Evolutionary conservation across 2,797 vertebrate genomes (phyloP).

Genomic region (Lutjanus campechanus): DNA sequence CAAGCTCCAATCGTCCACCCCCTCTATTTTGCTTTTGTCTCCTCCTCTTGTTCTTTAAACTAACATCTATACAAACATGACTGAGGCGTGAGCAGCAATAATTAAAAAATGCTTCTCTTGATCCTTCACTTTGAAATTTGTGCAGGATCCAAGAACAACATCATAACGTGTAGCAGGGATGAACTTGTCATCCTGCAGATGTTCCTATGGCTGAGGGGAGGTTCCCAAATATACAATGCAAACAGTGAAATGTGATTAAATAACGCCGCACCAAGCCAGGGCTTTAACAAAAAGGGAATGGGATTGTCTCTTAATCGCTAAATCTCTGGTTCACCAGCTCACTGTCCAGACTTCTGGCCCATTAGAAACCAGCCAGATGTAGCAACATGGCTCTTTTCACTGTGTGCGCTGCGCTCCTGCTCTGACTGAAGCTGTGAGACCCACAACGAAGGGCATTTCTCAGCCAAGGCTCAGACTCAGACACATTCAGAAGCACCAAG

Average conservation of each 20-base stretch:
- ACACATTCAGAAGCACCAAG: slow-evolving; percentile 46
- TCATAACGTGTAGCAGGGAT: slow-evolving; percentile 42
- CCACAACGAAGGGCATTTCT: slow-evolving; percentile 49
- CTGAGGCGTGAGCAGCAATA: neutral
- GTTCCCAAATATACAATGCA: slow-evolving; percentile 1
- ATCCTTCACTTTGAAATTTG: slow-evolving; percentile 14
- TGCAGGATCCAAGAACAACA: slow-evolving; percentile 57
- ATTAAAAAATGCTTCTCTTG: slow-evolving; percentile 8
- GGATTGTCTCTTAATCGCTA: slow-evolving; percentile 22
- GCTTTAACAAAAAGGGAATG: neutral
- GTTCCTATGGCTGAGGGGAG: slow-evolving; percentile 25
- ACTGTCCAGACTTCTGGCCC: slow-evolving; percentile 25
- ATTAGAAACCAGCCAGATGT: slow-evolving; percentile 60
- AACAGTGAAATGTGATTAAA: slow-evolving; percentile 19
- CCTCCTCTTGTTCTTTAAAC: slow-evolving; percentile 2
- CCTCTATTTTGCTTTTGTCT: slow-evolving; percentile 22
- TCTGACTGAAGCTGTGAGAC: slow-evolving; percentile 46
- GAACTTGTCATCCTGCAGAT: slow-evolving; percentile 50
- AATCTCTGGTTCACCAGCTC: slow-evolving; percentile 42
- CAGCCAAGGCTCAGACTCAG: slow-evolving; percentile 57
- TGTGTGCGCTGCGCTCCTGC: slow-evolving; percentile 17
- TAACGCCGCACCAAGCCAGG: neutral
- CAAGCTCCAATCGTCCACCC: slow-evolving; percentile 25
- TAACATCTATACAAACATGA: slow-evolving; percentile 32
- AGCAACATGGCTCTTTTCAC: slow-evolving; percentile 48